Base-by-base conservation (phyloP, 2,797 vertebrate genomes). In the Trichosurus vulpecula region DNA sequence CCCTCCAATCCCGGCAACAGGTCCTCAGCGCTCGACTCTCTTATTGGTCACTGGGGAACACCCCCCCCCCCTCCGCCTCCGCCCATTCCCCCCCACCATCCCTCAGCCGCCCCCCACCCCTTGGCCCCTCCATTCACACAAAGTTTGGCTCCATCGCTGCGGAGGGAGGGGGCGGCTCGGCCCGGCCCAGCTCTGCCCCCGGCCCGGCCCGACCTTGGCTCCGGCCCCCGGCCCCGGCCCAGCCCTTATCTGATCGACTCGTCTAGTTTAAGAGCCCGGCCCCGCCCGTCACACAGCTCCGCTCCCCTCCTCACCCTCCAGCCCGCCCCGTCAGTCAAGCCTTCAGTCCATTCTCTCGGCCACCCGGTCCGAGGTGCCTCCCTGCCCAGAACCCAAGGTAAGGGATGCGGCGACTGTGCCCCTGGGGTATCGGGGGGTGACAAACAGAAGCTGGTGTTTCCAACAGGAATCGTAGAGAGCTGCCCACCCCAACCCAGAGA, bases 91-190 rank as follows among this genome's bases (percentile, higher is more conserved):
- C 57, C 57, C 57, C 27, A 90, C 89, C 93, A 90, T 93, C 57
- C 90, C 97, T 95, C 94, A 94, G 74, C 92, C 89, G 53, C 19
- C 90, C 93, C 92, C 92, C 95, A 94, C 94, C 96, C 54, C 30
- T 10, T 13, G 54, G 97, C 98, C 97, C 97, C 97, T 98, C 98
- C 98, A 98, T 98, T 98, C 97, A 98, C 97, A 95, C 98, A 95
- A 98, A 98, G 97, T 98, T 98, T 98, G 97, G 97, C 97, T 97
- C 96, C 3, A 0, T 92, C 54, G 74, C 92, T 92, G 97, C 92
- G 19, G 93, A 96, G 95, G 97, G 97, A 97, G 97, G 97, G 96
- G 96, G 97, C 96, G 96, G 96, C 97, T 96, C 94, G 96, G 95
- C 96, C 97, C 97, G 96, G 97, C 97, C 98, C 96, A 97, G 94